Evolutionary conservation across 2,888 invertebrate species (phyloP).

Genomic region (Entomobrya multifasciata): DNA sequence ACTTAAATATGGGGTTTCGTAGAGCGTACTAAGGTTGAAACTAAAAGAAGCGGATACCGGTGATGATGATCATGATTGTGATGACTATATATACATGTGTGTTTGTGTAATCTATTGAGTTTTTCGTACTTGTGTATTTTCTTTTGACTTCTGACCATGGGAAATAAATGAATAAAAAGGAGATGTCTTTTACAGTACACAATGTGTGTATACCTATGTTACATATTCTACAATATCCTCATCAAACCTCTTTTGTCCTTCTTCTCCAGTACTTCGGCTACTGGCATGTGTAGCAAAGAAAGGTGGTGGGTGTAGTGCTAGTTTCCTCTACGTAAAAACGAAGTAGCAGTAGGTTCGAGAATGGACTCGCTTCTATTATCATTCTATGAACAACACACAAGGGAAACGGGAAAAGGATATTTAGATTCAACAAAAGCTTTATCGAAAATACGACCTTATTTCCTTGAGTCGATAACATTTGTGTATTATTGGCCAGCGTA

Average conservation of each 20-base stretch:
- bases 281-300: too few relatives aligned
- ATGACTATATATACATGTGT: conserved; percentile 16
- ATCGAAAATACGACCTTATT: conserved; percentile 69
- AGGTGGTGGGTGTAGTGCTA: conserved; percentile 1
- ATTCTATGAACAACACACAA: conserved; percentile 68
- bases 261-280: not conserved
- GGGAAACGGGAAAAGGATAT: conserved; percentile 72
- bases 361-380: conserved; percentile 66
- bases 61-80: conserved; percentile 42
- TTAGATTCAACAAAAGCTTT: conserved; percentile 72
- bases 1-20: not conserved
- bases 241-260: conserved; percentile 15
- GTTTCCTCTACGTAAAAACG: conserved; percentile 4
- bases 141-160: conserved; percentile 51
- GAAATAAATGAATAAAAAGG: conserved; percentile 44
- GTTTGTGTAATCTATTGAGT: conserved; percentile 8
- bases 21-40: not conserved
- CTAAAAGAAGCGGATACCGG: conserved; percentile 23
- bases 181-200: conserved; percentile 30
- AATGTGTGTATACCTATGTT: conserved; percentile 18
- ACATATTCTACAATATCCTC: not conserved
- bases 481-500: conserved; percentile 60
- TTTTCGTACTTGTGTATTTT: conserved; percentile 14
- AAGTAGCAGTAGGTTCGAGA: conserved; percentile 25
- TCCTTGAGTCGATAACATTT: conserved; percentile 70